These are phyloP conservation scores for Orussus abietinus DNA, from an alignment of 1,140 invertebrate genomes.

Conservation along the genomic window DNA sequence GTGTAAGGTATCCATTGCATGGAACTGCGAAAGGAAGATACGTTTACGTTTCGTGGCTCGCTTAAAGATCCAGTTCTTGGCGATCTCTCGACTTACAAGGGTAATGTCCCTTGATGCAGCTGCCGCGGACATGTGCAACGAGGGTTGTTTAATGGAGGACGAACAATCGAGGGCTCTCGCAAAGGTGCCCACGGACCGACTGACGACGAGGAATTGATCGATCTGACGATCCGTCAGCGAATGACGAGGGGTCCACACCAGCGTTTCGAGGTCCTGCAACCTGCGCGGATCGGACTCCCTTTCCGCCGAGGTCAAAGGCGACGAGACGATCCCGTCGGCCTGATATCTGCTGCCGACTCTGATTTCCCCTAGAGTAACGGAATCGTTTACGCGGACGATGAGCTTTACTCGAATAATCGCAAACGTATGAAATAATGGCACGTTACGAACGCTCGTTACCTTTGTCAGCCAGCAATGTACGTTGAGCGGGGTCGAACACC, in stretches of 20 bases:
- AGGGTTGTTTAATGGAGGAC: constrained; percentile 96
- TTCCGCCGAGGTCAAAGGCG: constrained; percentile 58
- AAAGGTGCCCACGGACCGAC: constrained; percentile 97
- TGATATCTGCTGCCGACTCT: constrained; percentile 94
- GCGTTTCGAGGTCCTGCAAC: constrained; percentile 78
- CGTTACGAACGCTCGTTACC: constrained; percentile 72
- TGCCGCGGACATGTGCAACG: constrained; percentile 97
- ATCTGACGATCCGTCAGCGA: constrained; percentile 91
- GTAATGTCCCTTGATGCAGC: constrained; percentile 98
- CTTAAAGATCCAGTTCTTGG: no score
- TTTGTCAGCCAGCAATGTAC: constrained; percentile 97
- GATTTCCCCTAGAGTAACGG: constrained; percentile 61
- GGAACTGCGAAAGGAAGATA: constrained; percentile 68
- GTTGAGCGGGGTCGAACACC: constrained; percentile 98
- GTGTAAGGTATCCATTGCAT: constrained; percentile 97
- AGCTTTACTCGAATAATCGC: no score
- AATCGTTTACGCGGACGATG: no score
- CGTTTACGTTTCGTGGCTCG: no score
- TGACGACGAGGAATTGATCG: constrained; percentile 97
- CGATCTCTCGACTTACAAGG: constrained; percentile 60
- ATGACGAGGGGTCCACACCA: constrained; percentile 92
- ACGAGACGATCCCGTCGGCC: constrained; percentile 65
- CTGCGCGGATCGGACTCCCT: constrained; percentile 66
- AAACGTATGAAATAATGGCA: background rate
- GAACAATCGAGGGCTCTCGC: constrained; percentile 97